phyloP scores from a whole-genome alignment of 2,888 invertebrate genomes.

The Pammene fasciana region DNA sequence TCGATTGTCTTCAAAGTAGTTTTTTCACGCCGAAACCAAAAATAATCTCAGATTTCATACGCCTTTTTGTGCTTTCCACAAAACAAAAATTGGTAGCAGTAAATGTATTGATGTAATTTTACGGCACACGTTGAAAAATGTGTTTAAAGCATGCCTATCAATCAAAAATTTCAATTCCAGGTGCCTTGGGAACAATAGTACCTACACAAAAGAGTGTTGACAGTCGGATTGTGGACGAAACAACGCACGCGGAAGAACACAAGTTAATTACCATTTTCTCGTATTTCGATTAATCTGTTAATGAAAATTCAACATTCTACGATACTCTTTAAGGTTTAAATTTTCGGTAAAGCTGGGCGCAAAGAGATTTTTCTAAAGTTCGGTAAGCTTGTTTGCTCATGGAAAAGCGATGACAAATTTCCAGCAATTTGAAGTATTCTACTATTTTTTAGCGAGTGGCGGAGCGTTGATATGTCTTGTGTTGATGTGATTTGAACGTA shows the following conservation, averaged over 20 bases:
- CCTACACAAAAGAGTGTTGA: constrained; percentile 51
- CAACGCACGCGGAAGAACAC: constrained; percentile 53
- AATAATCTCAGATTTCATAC: too few relatives aligned
- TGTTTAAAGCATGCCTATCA: constrained; percentile 15
- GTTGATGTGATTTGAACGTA: too few relatives aligned
- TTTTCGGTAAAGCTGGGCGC: not conserved
- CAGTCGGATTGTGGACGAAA: constrained; percentile 54
- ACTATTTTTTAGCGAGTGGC: constrained; percentile 49
- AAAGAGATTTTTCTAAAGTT: not conserved
- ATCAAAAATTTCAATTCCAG: constrained; percentile 22
- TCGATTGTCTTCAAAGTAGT: too few relatives aligned
- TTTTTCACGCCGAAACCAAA: too few relatives aligned
- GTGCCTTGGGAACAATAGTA: constrained; percentile 43
- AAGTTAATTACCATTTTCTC: constrained; percentile 21
- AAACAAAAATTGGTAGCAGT: too few relatives aligned
- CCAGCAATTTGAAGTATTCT: constrained; percentile 57
- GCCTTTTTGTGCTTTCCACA: too few relatives aligned
- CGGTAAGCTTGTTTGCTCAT: constrained; percentile 56
- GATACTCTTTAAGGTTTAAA: not conserved
- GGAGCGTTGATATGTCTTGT: not conserved
- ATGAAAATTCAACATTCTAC: not conserved
- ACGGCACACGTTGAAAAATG: not conserved
- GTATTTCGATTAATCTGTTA: not conserved
- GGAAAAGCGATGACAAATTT: constrained; percentile 60
- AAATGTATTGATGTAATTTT: not conserved